Conservation (phyloP, 2,888 invertebrate species). For the Lobophora halterata region DNA sequence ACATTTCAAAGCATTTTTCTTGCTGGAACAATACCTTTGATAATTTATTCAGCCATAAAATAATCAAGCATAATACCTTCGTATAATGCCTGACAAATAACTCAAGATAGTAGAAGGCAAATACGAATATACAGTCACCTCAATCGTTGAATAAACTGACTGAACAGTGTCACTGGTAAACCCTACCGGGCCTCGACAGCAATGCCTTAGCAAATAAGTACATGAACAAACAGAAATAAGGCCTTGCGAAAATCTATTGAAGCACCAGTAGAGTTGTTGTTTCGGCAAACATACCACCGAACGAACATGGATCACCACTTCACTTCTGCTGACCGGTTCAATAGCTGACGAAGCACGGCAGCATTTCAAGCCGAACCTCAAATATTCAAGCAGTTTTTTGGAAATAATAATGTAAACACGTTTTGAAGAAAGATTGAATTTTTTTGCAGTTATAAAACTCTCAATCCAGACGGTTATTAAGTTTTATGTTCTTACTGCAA, state of each 20-base stretch:
- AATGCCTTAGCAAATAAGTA: constrained; percentile 61
- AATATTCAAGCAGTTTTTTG: constrained; percentile 36
- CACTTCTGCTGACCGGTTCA: constrained; percentile 64
- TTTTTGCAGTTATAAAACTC: constrained; percentile 43
- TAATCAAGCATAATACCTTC: constrained; percentile 6
- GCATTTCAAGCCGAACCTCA: constrained; percentile 35
- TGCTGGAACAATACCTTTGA: constrained; percentile 8
- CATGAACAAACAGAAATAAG: constrained; percentile 60
- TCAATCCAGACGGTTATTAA: constrained; percentile 40
- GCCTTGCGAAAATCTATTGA: constrained; percentile 63
- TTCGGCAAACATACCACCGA: constrained; percentile 62
- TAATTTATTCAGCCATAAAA: constrained; percentile 3
- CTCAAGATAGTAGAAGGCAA: constrained; percentile 17
- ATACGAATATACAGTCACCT: constrained; percentile 14
- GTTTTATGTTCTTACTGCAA: constrained; percentile 44
- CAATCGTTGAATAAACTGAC: constrained; percentile 50
- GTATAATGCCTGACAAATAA: neutral
- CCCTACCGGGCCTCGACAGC: constrained; percentile 71
- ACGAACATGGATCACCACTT: constrained; percentile 67
- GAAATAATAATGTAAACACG: constrained; percentile 42
- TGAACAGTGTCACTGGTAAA: constrained; percentile 61
- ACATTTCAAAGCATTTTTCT: constrained; percentile 19
- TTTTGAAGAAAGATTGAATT: constrained; percentile 33
- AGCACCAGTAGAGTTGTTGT: constrained; percentile 66
- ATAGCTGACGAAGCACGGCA: constrained; percentile 59